phyloP scores from a whole-genome alignment of 2,888 invertebrate species.

The Pachydiplax longipennis region DNA sequence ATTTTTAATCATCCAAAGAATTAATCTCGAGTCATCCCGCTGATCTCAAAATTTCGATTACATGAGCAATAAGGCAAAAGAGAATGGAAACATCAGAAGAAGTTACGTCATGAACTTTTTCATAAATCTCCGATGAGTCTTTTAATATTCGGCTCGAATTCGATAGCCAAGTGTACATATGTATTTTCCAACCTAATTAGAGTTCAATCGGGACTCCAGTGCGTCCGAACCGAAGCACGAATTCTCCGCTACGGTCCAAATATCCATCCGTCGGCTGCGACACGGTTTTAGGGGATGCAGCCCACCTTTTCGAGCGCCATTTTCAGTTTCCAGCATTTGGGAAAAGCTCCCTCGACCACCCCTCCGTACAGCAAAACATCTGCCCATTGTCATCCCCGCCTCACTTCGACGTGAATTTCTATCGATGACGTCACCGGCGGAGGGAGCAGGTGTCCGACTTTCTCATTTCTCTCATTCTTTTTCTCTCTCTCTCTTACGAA shows the following conservation, averaged over 20 bases:
- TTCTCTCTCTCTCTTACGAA: no score
- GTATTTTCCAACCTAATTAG: neutral
- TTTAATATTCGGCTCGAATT: neutral
- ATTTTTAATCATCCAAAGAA: no score
- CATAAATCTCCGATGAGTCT: neutral
- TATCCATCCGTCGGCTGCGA: no score
- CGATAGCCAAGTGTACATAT: neutral
- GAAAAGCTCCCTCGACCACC: neutral
- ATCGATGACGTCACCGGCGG: conserved; percentile 26
- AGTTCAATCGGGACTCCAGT: no score
- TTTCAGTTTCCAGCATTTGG: conserved; percentile 1
- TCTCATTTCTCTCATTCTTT: no score
- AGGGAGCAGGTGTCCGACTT: neutral
- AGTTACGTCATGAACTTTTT: neutral
- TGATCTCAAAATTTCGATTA: no score
- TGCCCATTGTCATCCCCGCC: conserved; percentile 28
- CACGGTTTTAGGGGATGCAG: neutral
- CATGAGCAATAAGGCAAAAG: no score
- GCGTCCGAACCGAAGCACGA: no score
- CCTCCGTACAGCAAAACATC: conserved; percentile 5
- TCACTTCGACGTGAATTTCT: conserved; percentile 23
- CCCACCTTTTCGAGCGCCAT: neutral
- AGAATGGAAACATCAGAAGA: no score
- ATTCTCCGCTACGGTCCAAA: no score
- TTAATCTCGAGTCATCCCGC: neutral